Base-by-base conservation (phyloP, 1,140 invertebrate genomes). In the Chionoecetes opilio region DNA sequence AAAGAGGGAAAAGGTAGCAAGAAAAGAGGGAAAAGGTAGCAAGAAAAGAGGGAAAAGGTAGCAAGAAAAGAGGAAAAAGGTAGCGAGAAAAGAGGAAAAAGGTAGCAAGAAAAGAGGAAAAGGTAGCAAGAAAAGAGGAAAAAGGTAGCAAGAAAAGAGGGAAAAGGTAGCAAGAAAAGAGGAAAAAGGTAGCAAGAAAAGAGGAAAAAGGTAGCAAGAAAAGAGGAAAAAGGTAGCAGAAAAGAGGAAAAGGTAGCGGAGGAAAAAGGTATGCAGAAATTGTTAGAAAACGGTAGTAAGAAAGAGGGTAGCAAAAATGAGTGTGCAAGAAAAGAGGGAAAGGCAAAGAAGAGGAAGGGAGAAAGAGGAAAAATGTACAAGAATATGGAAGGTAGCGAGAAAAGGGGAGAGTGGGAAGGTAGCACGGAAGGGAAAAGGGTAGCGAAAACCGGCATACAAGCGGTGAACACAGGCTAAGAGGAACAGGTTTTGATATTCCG, bases 1-100 rank as follows among this genome's bases (percentile, higher is more conserved):
- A 92, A 14, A 82, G 91, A 92, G 35, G 46, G 63, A 82, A 63
- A 92, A 31, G 29, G 5, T n/a, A 8, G 35, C 26, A 75, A 32
- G 2, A 82, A 37, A 82, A 53, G 31, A 32, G 31, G 82, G 26
- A 32, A 84, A 32, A 84, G 82, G 26, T 6, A 84, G 3, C 26
- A 3, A 88, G 31, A 88, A 26, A 88, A 3, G n/a, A 88, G 31
- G 34, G 35, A 88, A 6, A 37, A 11, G 84, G 35, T 32, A 31
- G 3, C 26, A 5, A 84, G n/a, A 32, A 84, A 3, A 84, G 26
- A 37, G 86, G 37, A 38, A 35, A 29, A 35, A 38, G 37, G 6
- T n/a, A 26, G n/a, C 8, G 82, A 2, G 32, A 35, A 29, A 11
- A 38, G 37, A 38, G 21, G 32, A 26, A 29, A 2, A 29, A 11